Evolutionary conservation across 2,888 invertebrate genomes (phyloP), one percentile per base, ranked within the genome.

Genomic region (Branchellion lobata): DNA sequence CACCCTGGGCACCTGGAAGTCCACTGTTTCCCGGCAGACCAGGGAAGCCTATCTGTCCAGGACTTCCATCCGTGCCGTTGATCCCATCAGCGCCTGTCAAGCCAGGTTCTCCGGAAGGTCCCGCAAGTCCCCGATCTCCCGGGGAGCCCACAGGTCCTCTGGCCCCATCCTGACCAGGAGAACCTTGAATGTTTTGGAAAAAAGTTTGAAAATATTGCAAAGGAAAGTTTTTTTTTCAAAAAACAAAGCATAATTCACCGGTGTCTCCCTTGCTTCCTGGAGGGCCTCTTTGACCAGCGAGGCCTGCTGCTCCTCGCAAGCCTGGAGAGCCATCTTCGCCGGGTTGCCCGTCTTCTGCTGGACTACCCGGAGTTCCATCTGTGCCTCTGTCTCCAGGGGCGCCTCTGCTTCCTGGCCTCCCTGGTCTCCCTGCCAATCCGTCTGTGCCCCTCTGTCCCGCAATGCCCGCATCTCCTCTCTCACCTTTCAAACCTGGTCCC

Each of bases 301-400:
- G 5, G 3, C 61, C 61, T 5, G 61, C 3, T 3, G n/a, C 24
- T 57, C 61, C 61, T 24, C 3, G n/a, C 61, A 3, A 5, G 24
- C 61, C 61, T 24, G 61, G 5, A 5, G 5, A 3, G 5, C 61
- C 61, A 5, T 14, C 61, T 18, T 18, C n/a, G 5, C 61, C 61
- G 5, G 61, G 21, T 8, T 5, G 3, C 24, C 61, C 61, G n/a
- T 57, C 5, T 5, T 18, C 14, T 27, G 81, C 82, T 51, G 69
- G 65, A 18, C 31, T n/a, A 2, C 82, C 82, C 24, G 73, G 24
- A 24, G 27, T 11, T 34, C 81, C 81, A 21, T 73, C 11, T n/a
- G 65, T n/a, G 27, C 76, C 69, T 24, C 11, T 29, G n/a, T 36
- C 53, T 3, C 78, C 69, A 71, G 57, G 29, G 53, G 8, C 33